phyloP scores from a whole-genome alignment of 2,888 invertebrate species.

The Meghimatium bilineatum region DNA sequence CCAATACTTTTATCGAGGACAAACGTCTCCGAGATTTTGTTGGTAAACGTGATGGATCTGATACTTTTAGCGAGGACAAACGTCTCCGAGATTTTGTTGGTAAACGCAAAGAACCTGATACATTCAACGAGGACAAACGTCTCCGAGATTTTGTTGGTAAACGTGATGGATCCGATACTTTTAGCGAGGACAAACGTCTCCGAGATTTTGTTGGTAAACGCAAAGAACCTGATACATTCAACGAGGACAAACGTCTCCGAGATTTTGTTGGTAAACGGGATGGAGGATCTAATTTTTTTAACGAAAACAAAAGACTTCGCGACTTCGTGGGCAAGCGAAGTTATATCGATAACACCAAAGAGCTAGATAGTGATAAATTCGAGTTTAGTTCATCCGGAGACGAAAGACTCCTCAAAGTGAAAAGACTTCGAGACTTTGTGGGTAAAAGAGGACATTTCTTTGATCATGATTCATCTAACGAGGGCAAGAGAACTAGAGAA shows the following conservation, averaged over 20 bases:
- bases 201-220: no score
- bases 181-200: no score
- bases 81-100: slow-evolving; percentile 30
- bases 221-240: background rate
- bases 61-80: no score
- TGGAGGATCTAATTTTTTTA: background rate
- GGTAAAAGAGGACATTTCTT: background rate
- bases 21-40: slow-evolving; percentile 35
- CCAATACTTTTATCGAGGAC: no score
- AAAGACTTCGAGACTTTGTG: slow-evolving; percentile 22
- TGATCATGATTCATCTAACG: background rate
- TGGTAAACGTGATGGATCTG: slow-evolving; percentile 19
- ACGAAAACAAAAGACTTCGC: background rate
- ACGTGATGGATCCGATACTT: background rate
- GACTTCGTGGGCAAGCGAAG: background rate
- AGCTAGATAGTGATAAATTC: slow-evolving; percentile 5
- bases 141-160: no score
- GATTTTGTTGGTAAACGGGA: background rate
- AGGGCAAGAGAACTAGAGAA: background rate
- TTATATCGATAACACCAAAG: background rate
- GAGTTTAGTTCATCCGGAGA: background rate
- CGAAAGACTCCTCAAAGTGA: background rate
- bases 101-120: slow-evolving; percentile 10
- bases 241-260: background rate
- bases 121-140: no score